A percentile compares a stretch with the other conserved stretches of the same genome.
Conservation (phyloP, 2,113 vertebrate genomes). For the Pseudorasbora parva region DNA sequence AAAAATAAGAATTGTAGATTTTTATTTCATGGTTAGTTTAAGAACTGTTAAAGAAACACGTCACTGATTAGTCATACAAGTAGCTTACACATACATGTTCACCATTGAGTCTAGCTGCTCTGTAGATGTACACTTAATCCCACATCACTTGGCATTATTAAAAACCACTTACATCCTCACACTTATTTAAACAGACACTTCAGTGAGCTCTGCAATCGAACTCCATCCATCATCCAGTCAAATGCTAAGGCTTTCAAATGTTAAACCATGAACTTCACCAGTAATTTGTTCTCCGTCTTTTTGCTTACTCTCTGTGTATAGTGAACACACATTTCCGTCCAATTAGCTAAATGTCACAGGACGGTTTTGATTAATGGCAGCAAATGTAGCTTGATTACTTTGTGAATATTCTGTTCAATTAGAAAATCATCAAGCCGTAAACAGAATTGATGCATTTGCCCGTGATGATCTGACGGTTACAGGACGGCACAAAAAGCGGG, state of each 20-base stretch:
- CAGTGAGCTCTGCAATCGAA: slow-evolving; percentile 42
- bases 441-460: slow-evolving; percentile 11
- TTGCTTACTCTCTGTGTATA: slow-evolving; percentile 18
- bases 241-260: slow-evolving; percentile 39
- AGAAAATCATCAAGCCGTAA: slow-evolving; percentile 32
- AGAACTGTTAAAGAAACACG: not conserved
- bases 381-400: slow-evolving; percentile 39
- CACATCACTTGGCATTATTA: slow-evolving; percentile 48
- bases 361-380: slow-evolving; percentile 39
- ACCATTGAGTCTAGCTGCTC: not conserved
- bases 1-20: too few relatives aligned
- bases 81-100: not conserved
- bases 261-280: slow-evolving; percentile 45
- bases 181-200: slow-evolving; percentile 45
- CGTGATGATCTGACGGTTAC: slow-evolving; percentile 6
- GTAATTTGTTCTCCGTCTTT: slow-evolving; percentile 37
- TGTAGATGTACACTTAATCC: slow-evolving; percentile 21
- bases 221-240: slow-evolving; percentile 48
- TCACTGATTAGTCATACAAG: slow-evolving; percentile 6
- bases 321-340: slow-evolving; percentile 18
- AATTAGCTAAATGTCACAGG: slow-evolving; percentile 47
- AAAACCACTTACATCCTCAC: slow-evolving; percentile 37
- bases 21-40: too few relatives aligned
- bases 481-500: not conserved
- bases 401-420: slow-evolving; percentile 44